Evolutionary conservation across 2,888 invertebrate genomes (phyloP).

Genomic region (Drosophila lutescens): DNA sequence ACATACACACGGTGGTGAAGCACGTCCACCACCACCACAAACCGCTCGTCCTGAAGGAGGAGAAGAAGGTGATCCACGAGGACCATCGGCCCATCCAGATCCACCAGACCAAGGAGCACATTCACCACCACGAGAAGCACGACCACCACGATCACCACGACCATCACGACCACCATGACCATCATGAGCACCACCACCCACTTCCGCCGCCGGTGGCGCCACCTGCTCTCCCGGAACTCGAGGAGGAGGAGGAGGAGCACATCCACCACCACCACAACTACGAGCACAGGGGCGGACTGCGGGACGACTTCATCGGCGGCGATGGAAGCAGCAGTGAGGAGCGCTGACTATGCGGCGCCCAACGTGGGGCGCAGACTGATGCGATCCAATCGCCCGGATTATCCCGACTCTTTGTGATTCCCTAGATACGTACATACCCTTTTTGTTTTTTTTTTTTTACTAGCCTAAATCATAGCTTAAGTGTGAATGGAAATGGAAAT

Average conservation of each 20-base stretch:
- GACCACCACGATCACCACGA: constrained; percentile 65
- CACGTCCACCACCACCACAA: constrained; percentile 84
- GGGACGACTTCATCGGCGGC: constrained; percentile 45
- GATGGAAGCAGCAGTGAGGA: constrained; percentile 64
- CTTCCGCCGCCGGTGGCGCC: constrained; percentile 14
- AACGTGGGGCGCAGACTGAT: constrained; percentile 57
- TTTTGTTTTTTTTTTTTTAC: constrained; percentile 45
- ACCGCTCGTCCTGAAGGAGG: constrained; percentile 84
- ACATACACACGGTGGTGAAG: constrained; percentile 83
- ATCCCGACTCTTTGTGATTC: constrained; percentile 62
- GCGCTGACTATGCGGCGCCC: constrained; percentile 54
- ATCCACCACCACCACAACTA: constrained; percentile 77
- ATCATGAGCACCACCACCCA: constrained; percentile 68
- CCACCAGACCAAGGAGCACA: constrained; percentile 81
- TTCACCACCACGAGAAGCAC: constrained; percentile 80
- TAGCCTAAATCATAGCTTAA: constrained; percentile 15
- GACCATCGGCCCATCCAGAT: constrained; percentile 82
- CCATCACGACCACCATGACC: constrained; percentile 68
- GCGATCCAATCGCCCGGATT: constrained; percentile 5
- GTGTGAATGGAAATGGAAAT: constrained; percentile 7
- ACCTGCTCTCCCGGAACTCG: constrained; percentile 43
- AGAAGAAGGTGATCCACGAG: constrained; percentile 83
- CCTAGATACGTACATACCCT: constrained; percentile 29
- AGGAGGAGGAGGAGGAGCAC: constrained; percentile 71
- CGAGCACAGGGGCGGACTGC: constrained; percentile 66